phyloP scores from a whole-genome alignment of 1,140 invertebrate species.

The Trichonephila clavata region DNA sequence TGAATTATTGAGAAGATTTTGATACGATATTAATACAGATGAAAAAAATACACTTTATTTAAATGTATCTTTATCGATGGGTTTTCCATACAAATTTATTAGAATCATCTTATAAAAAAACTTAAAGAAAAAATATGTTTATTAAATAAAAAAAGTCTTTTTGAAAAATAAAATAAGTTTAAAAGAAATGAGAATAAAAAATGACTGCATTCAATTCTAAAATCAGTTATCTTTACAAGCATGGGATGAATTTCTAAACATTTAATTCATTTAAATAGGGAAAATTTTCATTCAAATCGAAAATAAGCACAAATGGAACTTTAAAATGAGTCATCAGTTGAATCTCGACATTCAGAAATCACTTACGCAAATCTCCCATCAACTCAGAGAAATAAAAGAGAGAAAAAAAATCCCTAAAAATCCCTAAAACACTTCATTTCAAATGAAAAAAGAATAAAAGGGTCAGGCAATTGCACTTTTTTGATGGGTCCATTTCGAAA shows the following conservation, averaged over 20 bases:
- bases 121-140: too few relatives aligned
- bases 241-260: neutral
- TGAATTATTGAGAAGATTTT: too few relatives aligned
- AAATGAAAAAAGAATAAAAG: slow-evolving; percentile 64
- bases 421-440: slow-evolving; percentile 71
- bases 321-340: slow-evolving; percentile 32
- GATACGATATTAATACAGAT: too few relatives aligned
- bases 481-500: slow-evolving; percentile 63
- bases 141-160: too few relatives aligned
- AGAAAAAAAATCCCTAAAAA: neutral
- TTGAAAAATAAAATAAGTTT: neutral
- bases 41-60: too few relatives aligned
- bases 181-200: neutral
- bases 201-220: neutral
- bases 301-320: neutral
- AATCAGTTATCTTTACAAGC: slow-evolving; percentile 23
- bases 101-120: too few relatives aligned
- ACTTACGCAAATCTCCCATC: slow-evolving; percentile 52
- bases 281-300: slow-evolving; percentile 53
- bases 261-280: slow-evolving; percentile 13
- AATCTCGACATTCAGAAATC: slow-evolving; percentile 63
- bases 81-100: too few relatives aligned
- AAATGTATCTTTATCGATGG: too few relatives aligned
- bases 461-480: slow-evolving; percentile 69
- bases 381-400: slow-evolving; percentile 28